Percentiles rank a stretch among this genome's conserved stretches.
phyloP scores from a whole-genome alignment of 2,113 vertebrate genomes.

The Periophthalmodon schlosseri region DNA sequence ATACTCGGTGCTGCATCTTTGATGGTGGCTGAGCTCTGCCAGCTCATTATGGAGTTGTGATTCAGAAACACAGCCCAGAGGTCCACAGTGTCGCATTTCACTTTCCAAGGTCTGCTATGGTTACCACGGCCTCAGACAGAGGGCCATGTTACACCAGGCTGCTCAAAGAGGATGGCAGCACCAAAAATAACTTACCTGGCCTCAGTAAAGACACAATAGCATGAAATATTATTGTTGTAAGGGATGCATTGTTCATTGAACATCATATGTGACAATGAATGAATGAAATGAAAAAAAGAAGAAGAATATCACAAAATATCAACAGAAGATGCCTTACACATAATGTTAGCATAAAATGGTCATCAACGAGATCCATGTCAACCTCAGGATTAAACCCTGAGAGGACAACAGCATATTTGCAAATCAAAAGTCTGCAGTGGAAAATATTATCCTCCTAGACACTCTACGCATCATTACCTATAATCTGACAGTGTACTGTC shows the following conservation, averaged over 20 bases:
- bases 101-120: constrained; percentile 81
- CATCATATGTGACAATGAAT: neutral
- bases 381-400: neutral
- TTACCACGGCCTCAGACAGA: constrained; percentile 77
- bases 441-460: constrained; percentile 51
- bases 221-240: constrained; percentile 21
- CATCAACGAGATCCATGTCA: neutral
- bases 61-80: constrained; percentile 72
- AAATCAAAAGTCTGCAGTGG: constrained; percentile 35
- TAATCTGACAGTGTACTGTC: constrained; percentile 3
- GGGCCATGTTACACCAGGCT: constrained; percentile 56
- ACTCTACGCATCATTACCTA: constrained; percentile 27
- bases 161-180: neutral
- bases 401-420: neutral
- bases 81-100: constrained; percentile 75
- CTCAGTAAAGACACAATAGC: constrained; percentile 14
- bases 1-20: constrained; percentile 76
- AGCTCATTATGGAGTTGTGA: constrained; percentile 79
- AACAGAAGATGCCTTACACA: neutral
- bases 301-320: too few species aligned
- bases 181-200: constrained; percentile 55
- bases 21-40: constrained; percentile 63
- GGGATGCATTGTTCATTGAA: neutral
- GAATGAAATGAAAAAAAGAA: too few species aligned
- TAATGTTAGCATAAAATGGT: neutral